Evolutionary conservation across 1,140 invertebrate species (phyloP), one percentile per base, ranked within the genome.

Genomic region (Leptopilina boulardi): DNA sequence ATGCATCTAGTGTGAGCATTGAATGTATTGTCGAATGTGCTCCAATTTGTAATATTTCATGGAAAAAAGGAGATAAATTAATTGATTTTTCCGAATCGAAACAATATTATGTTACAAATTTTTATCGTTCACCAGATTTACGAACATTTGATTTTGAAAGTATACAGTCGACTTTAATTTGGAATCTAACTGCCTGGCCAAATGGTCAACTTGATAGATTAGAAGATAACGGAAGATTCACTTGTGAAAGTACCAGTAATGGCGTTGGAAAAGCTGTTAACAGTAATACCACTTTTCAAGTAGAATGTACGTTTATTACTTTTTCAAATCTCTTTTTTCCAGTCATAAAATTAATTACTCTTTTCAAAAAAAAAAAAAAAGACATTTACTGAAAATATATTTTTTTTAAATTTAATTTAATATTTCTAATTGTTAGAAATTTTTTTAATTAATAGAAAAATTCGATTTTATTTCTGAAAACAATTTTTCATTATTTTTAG

Each of bases 1-100:
- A 94, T 84, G 93, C 93, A 11, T 92, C 93, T 84, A 94, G 95
- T 84, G 95, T 97, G 54, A 96, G 93, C 72, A 92, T 98, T 10
- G 95, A 95, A 6, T 98, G 97, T 87, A 94, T 96, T 80, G 95
- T 98, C 21, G 97, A 98, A 86, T 98, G 97, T 87, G 96, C 94
- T 6, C 97, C 97, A 0, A 91, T 95, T 11, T 98, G 97, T 88
- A 93, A 94, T 41, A 94, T 98, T 56, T 92, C 94, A 13, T 98
- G 97, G 97, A 92, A 94, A 70, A 97, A 96, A 87, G 94, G 97
- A 84, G 94, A 93, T 6, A 87, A 90, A 2, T 89, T 92, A 0
- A 94, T 96, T 74, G 92, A 95, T 79, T 92, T 92, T 41, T 87
- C 92, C 23, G 92, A 92, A 81, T 73, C 75, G 3, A 93, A 91